Evolutionary conservation across 2,797 vertebrate species (phyloP).

Genomic region (Chrysocyon brachyurus): DNA sequence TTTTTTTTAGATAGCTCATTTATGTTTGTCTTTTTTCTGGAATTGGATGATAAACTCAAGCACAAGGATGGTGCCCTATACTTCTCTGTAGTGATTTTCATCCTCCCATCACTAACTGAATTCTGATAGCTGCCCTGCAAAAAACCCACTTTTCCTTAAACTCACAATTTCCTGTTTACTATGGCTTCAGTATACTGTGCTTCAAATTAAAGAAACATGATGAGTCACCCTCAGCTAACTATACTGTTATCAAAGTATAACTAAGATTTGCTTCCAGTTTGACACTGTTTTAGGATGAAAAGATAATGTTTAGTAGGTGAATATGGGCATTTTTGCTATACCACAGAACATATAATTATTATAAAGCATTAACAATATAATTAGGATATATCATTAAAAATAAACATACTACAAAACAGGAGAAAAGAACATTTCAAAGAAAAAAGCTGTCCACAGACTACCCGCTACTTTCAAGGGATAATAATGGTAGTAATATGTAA

Average conservation of each 20-base stretch:
- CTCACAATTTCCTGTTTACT: background rate
- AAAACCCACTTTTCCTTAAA: background rate
- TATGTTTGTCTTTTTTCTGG: background rate
- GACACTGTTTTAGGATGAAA: background rate
- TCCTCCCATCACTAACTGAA: background rate
- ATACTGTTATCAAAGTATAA: background rate
- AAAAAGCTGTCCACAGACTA: background rate
- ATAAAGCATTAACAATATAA: background rate
- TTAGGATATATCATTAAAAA: background rate
- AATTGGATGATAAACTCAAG: background rate
- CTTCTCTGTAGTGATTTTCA: background rate
- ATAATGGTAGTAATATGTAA: background rate
- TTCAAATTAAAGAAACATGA: background rate
- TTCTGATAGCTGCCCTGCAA: background rate
- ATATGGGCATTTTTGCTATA: background rate
- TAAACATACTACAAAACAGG: background rate
- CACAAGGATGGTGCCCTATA: background rate
- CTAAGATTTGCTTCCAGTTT: background rate
- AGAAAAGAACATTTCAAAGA: background rate
- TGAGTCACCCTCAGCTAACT: background rate
- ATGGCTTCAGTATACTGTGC: background rate
- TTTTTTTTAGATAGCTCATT: background rate
- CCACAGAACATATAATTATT: background rate
- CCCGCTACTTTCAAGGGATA: background rate
- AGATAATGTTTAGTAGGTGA: background rate